Base-by-base conservation (phyloP, 2,888 invertebrate species). In the Philopedon plagiatum region DNA sequence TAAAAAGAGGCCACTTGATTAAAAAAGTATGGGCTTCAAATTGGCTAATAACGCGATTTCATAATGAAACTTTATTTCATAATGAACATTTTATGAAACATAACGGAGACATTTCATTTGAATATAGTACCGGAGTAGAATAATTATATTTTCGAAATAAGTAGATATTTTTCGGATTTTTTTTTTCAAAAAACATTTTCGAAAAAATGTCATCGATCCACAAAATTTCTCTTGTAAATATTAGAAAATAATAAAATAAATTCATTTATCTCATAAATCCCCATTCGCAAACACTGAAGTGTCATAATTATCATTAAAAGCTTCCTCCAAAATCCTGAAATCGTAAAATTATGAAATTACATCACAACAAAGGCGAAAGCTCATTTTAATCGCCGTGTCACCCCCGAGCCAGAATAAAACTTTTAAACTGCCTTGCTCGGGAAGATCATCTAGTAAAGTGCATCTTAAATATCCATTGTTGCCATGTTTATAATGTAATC, bases 321-420 rank as follows among this genome's bases (percentile, higher is more conserved):
- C 32, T 49, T 19, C 19, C 34, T 9, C 4, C 32, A 39, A 68
- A 68, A 71, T 71, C 71, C 66, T 32, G 51, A 54, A 71, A 66
- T 61, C 66, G 54, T 66, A 71, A 61, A 71, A 66, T 71, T 71
- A 71, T 71, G 37, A 58, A 58, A 64, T 71, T 71, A 71, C 60
- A 58, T 29, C 66, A 65, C 65, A 49, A 71, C 71, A 71, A 60
- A 62, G 62, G 19, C 66, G 62, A 71, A 66, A 66, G 71, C 61
- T 44, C 66, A 60, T 65, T 66, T 71, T 71, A 71, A 71, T 66
- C 66, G 61, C 18, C 46, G 54, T 66, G 71, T 71, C 65, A 62
- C 58, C 65, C 51, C 51, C 32, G 44, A 34, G 57, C 34, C 34
- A 13, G 18, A 57, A 70, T 62, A 41, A 66, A 71, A 61, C 51